Percentiles rank a stretch among this genome's conserved stretches.
phyloP scores from a whole-genome alignment of 2,888 invertebrate genomes.

The Drepanosiphum platanoidis region DNA sequence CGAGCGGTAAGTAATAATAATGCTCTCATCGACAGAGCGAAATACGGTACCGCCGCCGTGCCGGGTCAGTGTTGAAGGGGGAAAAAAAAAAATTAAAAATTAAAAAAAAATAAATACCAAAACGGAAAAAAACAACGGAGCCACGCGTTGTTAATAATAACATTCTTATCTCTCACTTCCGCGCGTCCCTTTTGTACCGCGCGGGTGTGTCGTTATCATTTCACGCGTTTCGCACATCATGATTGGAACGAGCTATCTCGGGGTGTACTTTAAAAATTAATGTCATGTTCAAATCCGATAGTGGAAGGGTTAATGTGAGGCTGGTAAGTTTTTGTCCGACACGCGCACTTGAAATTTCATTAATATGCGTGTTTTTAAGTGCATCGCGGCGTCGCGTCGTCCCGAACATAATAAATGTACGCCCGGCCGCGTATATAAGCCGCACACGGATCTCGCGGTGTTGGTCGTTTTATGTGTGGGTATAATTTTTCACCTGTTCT shows the following conservation, averaged over 20 bases:
- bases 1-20: neutral
- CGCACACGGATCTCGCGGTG: neutral
- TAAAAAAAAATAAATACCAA: neutral
- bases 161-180: constrained; percentile 5
- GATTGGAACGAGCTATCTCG: constrained; percentile 24
- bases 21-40: constrained; percentile 11
- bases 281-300: constrained; percentile 23
- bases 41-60: neutral
- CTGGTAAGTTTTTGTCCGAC: constrained; percentile 13
- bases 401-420: neutral
- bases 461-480: too few relatives aligned
- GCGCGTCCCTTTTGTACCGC: neutral
- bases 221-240: constrained; percentile 9
- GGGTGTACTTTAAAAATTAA: constrained; percentile 38
- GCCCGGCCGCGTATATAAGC: neutral
- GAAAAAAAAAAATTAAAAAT: too few relatives aligned
- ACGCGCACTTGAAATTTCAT: constrained; percentile 11
- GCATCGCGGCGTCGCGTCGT: neutral
- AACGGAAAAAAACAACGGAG: neutral
- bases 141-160: neutral
- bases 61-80: too few relatives aligned
- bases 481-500: too few relatives aligned
- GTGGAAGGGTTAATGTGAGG: constrained; percentile 24
- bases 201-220: constrained; percentile 7
- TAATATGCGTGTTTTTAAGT: constrained; percentile 28